Percentiles rank a stretch among this genome's conserved stretches.
Evolutionary conservation across 1,140 invertebrate genomes (phyloP).

Genomic region (Periplaneta americana): DNA sequence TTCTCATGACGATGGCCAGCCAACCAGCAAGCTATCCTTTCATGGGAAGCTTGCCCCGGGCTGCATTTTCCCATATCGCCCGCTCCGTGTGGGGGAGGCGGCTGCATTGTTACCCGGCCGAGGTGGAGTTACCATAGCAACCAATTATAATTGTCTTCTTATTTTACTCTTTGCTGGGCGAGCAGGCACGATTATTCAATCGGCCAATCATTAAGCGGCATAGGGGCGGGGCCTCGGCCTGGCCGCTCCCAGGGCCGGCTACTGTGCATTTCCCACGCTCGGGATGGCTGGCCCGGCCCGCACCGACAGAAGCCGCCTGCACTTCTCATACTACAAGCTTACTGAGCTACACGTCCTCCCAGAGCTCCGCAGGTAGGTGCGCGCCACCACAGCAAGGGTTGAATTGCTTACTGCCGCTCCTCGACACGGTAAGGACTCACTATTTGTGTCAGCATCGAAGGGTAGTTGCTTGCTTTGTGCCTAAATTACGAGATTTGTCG

Average conservation of each 20-base stretch:
- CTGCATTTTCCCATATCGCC: conserved; percentile 1
- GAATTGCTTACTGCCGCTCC: too few species aligned
- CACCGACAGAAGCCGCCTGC: background rate
- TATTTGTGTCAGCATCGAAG: too few species aligned
- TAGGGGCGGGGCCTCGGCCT: background rate
- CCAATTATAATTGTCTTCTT: background rate
- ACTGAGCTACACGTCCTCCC: background rate
- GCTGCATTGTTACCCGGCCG: background rate
- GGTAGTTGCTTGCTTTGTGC: too few species aligned
- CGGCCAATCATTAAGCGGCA: conserved; percentile 3
- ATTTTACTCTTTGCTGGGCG: background rate
- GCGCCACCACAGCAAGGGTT: too few species aligned
- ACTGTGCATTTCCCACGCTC: conserved; percentile 6
- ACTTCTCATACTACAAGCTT: background rate
- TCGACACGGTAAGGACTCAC: background rate
- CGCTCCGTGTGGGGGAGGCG: background rate
- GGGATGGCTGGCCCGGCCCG: background rate
- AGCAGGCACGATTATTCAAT: conserved; percentile 1
- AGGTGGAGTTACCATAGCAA: background rate
- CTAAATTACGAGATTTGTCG: too few species aligned
- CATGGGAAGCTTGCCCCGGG: background rate
- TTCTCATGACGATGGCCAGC: too few species aligned
- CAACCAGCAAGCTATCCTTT: background rate
- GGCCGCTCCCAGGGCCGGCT: background rate
- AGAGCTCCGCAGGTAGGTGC: too few species aligned